Base-by-base conservation (phyloP, 2,797 vertebrate species). In the Monodelphis domestica region DNA sequence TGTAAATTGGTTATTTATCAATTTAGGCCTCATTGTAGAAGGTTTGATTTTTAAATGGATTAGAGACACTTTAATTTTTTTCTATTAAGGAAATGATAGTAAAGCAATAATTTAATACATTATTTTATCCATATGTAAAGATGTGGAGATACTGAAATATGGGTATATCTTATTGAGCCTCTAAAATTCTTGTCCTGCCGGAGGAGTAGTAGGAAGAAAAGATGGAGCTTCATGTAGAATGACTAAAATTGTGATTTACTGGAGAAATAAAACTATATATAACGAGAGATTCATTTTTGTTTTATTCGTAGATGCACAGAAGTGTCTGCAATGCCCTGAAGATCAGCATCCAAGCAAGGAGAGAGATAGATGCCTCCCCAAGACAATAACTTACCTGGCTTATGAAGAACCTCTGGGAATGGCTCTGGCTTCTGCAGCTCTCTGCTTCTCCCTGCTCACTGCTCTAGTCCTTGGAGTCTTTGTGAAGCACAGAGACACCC, bases 191-290 rank as follows among this genome's bases (percentile, higher is more conserved):
- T 21, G 1, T 38, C 15, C 15, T 38, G 30, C 0, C 38, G 4
- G 21, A 1, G 15, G 3, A 70, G 15, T 1, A n/a, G 1, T 28
- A n/a, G 0, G 1, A 70, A 70, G 70, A 70, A 2, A 9, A 70
- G 5, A 0, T 0, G 6, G 63, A 70, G 2, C 4, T 6, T 1
- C 0, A n/a, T 17, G 1, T 70, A 0, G 5, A 70, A 70, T 2
- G 15, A n/a, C 5, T 70, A 7, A 38, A 29, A 6, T 5, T 15
- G 33, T 17, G 5, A 14, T 38, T 38, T 63, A n/a, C 7, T 17
- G 1, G 33, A n/a, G 15, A 21, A 0, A 7, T 0, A 38, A 38
- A 70, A 9, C 0, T 10, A 11, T 38, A 33, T 17, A n/a, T n/a
- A 63, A 4, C n/a, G 0, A 38, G 63, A 38, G n/a, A n/a, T 26